Base-by-base conservation (phyloP, 2,888 invertebrate species). In the Rotaria socialis region DNA sequence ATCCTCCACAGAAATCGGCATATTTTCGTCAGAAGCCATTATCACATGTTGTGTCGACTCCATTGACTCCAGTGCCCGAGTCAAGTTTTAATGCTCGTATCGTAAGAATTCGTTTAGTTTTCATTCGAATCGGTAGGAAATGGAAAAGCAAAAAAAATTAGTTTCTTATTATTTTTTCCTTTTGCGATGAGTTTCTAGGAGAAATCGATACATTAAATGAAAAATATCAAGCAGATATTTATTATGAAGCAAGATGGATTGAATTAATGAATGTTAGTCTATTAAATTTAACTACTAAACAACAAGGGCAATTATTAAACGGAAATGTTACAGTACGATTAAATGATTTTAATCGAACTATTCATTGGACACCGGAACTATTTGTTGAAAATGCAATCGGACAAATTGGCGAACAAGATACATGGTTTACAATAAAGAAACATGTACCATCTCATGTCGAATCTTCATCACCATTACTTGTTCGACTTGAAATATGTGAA, bases 171-270 rank as follows among this genome's bases (percentile, higher is more conserved):
- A 11, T 14, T 16, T 52, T 52, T 14, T 52, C 16, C 14, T 52
- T 52, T 16, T 52, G 4, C 2, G 0, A 16, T 11, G 8, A 52
- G 14, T 11, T 52, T 43, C 6, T 84, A 55, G 86, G 86, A 7
- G 86, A 67, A 41, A 86, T 86, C 10, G 86, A 86, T 43, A 86
- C 86, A 52, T 7, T 86, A 4, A 86, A 86, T 84, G 86, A 86
- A 84, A 86, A 86, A 60, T 86, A 84, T 86, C 86, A 86, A 84
- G 86, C 86, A 16, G 86, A 86, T 52, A 41, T 84, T n/a, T 84
- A 86, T 24, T 35, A 84, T 41, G 84, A 67, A 84, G 60, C 84
- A 7, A 84, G 55, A 84, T 86, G 86, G 86, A 58, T 19, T 27
- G 52, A 41, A 6, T 50, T 4, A 19, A 22, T 50, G 35, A 47